A percentile compares a stretch with the other conserved stretches of the same genome.
phyloP scores from a whole-genome alignment of 2,113 vertebrate genomes.

The Sterrhoptilus dennistouni region DNA sequence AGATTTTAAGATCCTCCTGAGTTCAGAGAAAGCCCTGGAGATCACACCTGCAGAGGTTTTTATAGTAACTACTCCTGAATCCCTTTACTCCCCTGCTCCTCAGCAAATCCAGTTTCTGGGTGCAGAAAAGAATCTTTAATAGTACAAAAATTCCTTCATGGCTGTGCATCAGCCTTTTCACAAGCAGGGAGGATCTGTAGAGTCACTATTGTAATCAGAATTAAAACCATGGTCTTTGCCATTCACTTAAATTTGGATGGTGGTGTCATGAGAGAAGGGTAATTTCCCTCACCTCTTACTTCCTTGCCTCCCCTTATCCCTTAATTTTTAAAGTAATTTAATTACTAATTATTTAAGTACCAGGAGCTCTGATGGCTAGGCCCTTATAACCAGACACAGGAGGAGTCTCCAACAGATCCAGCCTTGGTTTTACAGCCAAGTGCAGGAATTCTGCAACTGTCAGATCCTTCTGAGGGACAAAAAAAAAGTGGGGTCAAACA shows the following conservation, averaged over 20 bases:
- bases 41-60: background rate
- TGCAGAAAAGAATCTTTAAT: background rate
- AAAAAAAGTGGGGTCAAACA: background rate
- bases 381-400: background rate
- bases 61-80: background rate
- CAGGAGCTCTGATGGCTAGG: background rate
- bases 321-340: background rate
- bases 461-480: background rate
- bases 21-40: background rate
- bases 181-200: background rate
- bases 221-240: background rate
- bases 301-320: background rate
- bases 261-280: background rate
- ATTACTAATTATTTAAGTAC: background rate
- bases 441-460: background rate
- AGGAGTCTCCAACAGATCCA: background rate
- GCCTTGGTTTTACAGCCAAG: background rate
- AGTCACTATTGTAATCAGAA: background rate
- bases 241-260: background rate
- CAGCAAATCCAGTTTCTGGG: background rate
- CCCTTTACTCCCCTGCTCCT: background rate
- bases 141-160: background rate
- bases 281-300: background rate
- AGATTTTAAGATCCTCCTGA: background rate
- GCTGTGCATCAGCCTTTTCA: background rate